Conservation (phyloP, 2,888 invertebrate genomes). For the Drosophila rellima region DNA sequence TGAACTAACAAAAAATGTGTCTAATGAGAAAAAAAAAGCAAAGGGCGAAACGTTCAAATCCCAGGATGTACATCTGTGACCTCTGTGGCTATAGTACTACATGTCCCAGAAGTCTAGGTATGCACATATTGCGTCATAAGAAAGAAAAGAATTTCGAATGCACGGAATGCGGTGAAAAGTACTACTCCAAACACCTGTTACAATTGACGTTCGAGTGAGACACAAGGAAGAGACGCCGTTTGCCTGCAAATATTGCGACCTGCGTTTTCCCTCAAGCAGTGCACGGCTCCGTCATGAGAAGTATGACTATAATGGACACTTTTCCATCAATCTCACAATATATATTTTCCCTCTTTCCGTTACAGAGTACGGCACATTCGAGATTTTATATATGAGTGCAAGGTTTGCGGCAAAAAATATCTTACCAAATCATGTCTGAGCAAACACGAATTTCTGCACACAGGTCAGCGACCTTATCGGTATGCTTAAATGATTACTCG, state of each 20-base stretch:
- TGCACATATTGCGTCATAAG: constrained; percentile 59
- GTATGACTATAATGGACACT: constrained; percentile 40
- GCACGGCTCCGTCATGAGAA: constrained; percentile 80
- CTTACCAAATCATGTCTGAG: constrained; percentile 80
- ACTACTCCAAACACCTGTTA: constrained; percentile 57
- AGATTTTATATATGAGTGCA: constrained; percentile 71
- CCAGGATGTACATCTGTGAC: constrained; percentile 40
- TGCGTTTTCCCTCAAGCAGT: constrained; percentile 63
- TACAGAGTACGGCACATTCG: constrained; percentile 59
- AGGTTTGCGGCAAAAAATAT: constrained; percentile 78
- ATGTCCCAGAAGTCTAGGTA: constrained; percentile 20
- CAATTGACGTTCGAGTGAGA: constrained; percentile 52
- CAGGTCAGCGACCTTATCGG: constrained; percentile 53
- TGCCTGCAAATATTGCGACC: constrained; percentile 76
- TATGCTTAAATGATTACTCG: constrained; percentile 12
- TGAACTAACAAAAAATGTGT: neutral
- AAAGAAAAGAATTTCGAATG: constrained; percentile 59
- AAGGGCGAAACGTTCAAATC: constrained; percentile 3
- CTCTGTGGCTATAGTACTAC: constrained; percentile 39
- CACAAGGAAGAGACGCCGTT: constrained; percentile 84
- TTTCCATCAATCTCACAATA: no score
- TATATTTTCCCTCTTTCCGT: neutral
- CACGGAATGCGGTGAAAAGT: constrained; percentile 53
- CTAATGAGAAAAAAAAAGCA: constrained; percentile 2
- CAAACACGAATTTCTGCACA: constrained; percentile 71